Percentiles rank a stretch among this genome's conserved stretches.
phyloP scores from a whole-genome alignment of 2,797 vertebrate species.

The Zonotrichia albicollis region DNA sequence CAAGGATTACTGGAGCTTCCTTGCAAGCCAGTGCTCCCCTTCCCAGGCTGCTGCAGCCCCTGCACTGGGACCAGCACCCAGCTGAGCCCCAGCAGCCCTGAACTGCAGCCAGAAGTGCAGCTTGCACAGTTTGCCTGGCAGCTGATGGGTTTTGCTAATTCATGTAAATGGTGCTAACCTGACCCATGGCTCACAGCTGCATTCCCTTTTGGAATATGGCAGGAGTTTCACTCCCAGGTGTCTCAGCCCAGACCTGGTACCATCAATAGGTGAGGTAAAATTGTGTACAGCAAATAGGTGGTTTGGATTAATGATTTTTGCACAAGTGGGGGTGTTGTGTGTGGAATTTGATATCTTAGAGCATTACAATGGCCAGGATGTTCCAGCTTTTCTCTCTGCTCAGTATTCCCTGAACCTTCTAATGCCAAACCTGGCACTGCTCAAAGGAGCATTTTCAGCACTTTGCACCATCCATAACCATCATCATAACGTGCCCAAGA shows the following conservation, averaged over 20 bases:
- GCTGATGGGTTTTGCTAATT: not conserved
- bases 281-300: not conserved
- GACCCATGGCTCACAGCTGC: not conserved
- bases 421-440: not conserved
- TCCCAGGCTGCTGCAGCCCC: not conserved
- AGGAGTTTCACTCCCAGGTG: not conserved
- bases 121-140: not conserved
- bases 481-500: accelerated
- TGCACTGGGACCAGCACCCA: not conserved
- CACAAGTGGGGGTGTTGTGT: not conserved
- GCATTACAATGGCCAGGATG: not conserved
- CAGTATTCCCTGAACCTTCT: not conserved
- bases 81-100: too few relatives aligned
- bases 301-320: not conserved
- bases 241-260: not conserved
- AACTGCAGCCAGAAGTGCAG: not conserved
- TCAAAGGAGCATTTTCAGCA: not conserved
- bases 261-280: not conserved
- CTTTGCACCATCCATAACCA: not conserved
- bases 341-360: not conserved
- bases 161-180: not conserved
- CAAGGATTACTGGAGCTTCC: not conserved
- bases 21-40: not conserved
- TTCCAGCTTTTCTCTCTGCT: not conserved
- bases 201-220: not conserved